These are phyloP conservation scores for Neodiprion pinetum DNA, from an alignment of 1,140 invertebrate species.

Conservation along the genomic window DNA sequence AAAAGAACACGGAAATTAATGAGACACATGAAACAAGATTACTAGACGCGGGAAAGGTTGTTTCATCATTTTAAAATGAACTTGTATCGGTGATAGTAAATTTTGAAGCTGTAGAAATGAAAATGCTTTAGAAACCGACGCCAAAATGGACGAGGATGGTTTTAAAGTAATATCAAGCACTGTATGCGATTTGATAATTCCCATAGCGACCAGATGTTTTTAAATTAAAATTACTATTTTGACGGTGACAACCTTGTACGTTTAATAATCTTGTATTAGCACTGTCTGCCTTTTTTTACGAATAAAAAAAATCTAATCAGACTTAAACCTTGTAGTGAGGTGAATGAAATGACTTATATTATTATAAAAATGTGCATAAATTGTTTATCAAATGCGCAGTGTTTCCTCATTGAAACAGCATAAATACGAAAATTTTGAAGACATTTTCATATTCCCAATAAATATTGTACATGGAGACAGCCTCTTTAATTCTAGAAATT, in stretches of 20 bases:
- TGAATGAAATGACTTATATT: conserved; percentile 17
- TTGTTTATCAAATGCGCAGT: conserved; percentile 7
- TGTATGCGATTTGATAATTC: neutral
- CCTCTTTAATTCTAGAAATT: neutral
- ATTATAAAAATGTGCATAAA: conserved; percentile 18
- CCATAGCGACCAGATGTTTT: neutral
- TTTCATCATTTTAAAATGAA: neutral
- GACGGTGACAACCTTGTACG: neutral
- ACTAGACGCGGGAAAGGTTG: neutral
- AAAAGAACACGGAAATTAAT: neutral
- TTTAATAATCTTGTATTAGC: conserved; percentile 6
- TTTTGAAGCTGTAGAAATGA: neutral
- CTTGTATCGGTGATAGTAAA: neutral
- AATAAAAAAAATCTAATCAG: conserved; percentile 21
- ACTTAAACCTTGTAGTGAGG: conserved; percentile 18
- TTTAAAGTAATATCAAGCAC: neutral
- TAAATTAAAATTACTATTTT: neutral
- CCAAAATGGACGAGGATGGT: neutral
- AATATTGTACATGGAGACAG: conserved; percentile 26
- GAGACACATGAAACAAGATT: neutral
- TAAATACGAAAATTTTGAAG: conserved; percentile 28
- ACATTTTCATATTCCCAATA: conserved; percentile 36
- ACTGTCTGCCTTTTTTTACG: conserved; percentile 8
- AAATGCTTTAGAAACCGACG: neutral
- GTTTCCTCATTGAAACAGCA: conserved; percentile 18